Evolutionary conservation across 37 sponge, comb jelly and placozoan species (phyloP).

Genomic region (Ephydatia muelleri): DNA sequence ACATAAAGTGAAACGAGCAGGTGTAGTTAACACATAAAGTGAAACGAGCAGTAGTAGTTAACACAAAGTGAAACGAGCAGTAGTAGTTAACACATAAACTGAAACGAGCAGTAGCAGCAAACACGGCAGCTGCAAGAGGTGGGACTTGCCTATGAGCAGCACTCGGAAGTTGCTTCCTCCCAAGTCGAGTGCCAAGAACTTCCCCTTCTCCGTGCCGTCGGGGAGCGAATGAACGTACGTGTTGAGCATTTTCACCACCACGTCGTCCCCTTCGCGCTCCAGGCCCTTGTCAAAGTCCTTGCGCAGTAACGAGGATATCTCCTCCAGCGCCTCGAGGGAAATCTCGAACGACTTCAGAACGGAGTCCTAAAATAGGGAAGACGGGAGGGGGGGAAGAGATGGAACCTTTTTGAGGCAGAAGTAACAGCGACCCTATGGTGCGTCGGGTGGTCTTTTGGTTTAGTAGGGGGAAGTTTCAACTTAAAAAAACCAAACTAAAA

Average conservation of each 20-base stretch:
- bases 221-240: conserved; percentile 94
- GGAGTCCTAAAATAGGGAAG: conserved; percentile 31
- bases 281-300: conserved; percentile 81
- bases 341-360: conserved; percentile 54
- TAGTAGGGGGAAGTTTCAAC: no score
- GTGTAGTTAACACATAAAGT: no score
- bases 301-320: conserved; percentile 32
- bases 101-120: neutral
- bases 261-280: conserved; percentile 67
- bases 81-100: neutral
- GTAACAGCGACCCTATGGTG: no score
- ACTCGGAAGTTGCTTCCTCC: conserved; percentile 98
- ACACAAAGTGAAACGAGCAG: no score
- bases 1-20: no score
- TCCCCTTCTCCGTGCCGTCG: conserved; percentile 84
- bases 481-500: no score
- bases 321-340: conserved; percentile 62
- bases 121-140: neutral
- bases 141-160: conserved; percentile 55
- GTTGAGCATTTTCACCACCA: conserved; percentile 88
- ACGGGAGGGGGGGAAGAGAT: no score
- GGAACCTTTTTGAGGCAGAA: neutral
- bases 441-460: no score
- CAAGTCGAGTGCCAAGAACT: conserved; percentile 91
- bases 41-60: no score